These are phyloP conservation scores for Anagyrus pseudococci DNA, from an alignment of 2,888 invertebrate species.

Conservation along the genomic window DNA sequence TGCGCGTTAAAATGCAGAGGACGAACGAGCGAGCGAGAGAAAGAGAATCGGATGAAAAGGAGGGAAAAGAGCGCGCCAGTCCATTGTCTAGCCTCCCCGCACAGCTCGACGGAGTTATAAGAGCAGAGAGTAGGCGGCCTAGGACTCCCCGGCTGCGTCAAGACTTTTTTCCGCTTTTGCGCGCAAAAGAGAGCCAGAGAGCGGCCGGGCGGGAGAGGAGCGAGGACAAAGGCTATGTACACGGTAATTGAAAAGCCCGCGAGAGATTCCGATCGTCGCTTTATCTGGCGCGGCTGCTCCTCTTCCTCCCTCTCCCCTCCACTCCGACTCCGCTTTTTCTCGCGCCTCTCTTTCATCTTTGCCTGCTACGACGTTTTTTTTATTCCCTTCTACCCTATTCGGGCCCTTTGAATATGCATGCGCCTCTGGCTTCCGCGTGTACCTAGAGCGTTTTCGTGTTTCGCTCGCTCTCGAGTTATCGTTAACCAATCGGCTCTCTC, in stretches of 20 bases:
- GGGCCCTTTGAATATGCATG: not conserved
- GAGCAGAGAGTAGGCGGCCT: slow-evolving; percentile 15
- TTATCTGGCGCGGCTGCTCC: slow-evolving; percentile 46
- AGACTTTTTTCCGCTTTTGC: slow-evolving; percentile 8
- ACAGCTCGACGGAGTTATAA: slow-evolving; percentile 4
- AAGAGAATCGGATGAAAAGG: slow-evolving; percentile 8
- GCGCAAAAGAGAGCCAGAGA: not conserved
- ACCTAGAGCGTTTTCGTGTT: not conserved
- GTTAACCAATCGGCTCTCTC: no score
- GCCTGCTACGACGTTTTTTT: not conserved
- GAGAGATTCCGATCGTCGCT: slow-evolving; percentile 50
- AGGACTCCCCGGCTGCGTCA: not conserved
- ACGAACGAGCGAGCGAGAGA: not conserved
- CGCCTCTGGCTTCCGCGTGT: not conserved
- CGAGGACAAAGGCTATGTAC: slow-evolving; percentile 11
- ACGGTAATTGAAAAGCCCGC: slow-evolving; percentile 55
- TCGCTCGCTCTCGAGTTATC: not conserved
- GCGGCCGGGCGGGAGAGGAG: not conserved
- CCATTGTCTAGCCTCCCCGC: slow-evolving; percentile 13
- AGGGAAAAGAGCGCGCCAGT: not conserved
- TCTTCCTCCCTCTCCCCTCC: slow-evolving; percentile 11
- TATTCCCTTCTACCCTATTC: not conserved
- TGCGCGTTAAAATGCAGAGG: not conserved
- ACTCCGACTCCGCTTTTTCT: slow-evolving; percentile 14
- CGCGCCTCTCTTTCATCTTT: not conserved